Percentiles rank a stretch among this genome's conserved stretches.
Conservation (phyloP, 2,797 vertebrate species). For the Aratinga solstitialis region DNA sequence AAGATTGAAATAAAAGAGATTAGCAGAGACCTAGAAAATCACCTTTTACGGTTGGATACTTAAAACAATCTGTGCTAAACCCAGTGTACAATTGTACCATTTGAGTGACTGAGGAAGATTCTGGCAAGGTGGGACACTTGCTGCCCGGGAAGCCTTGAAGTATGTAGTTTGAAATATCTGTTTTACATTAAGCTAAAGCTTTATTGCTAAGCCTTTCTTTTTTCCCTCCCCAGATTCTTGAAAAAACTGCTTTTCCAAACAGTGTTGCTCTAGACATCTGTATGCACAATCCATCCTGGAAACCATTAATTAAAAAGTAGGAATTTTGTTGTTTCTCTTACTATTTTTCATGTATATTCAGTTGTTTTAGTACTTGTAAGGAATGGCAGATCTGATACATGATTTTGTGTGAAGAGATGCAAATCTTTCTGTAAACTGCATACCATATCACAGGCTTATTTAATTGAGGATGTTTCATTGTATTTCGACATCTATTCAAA, state of each 20-base stretch:
- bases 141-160: background rate
- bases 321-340: slow-evolving; percentile 22
- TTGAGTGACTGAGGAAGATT: background rate
- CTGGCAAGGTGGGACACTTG: background rate
- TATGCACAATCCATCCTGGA: slow-evolving; percentile 84
- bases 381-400: background rate
- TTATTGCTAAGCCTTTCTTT: slow-evolving; percentile 37
- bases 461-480: background rate
- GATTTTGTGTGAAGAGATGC: background rate
- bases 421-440: background rate
- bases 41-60: background rate
- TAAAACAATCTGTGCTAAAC: background rate
- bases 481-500: background rate
- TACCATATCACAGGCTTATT: background rate
- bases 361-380: background rate
- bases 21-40: background rate
- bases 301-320: slow-evolving; percentile 90
- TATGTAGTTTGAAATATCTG: background rate
- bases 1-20: background rate
- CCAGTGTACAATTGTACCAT: background rate
- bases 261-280: slow-evolving; percentile 84
- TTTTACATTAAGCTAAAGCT: background rate
- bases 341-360: background rate
- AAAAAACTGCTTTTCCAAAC: slow-evolving; percentile 89
- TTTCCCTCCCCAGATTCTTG: slow-evolving; percentile 84